A percentile compares a stretch with the other conserved stretches of the same genome.
Conservation (phyloP, 64 coral and sea anemone species). For the Dendronephthya gigantea region DNA sequence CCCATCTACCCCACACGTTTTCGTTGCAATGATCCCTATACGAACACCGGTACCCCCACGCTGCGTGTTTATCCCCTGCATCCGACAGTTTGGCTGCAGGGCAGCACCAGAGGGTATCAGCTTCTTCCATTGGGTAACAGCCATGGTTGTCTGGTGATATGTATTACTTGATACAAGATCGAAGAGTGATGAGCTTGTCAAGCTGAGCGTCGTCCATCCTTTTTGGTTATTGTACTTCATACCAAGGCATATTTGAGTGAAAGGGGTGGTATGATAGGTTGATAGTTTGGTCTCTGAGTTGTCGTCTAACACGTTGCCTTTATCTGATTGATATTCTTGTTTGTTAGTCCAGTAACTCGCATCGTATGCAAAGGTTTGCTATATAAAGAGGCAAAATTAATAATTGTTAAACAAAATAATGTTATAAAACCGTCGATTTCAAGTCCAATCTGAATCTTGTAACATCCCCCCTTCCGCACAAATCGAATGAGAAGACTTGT, state of each 20-base stretch:
- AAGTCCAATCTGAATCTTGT: too few relatives aligned
- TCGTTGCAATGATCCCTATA: slow-evolving; percentile 1
- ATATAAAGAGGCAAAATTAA: background rate
- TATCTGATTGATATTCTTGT: background rate
- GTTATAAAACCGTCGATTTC: background rate
- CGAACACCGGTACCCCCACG: background rate
- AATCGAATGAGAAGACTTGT: too few relatives aligned
- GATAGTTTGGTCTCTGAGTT: background rate
- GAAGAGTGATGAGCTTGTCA: background rate
- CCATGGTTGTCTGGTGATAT: background rate
- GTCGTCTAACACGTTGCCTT: background rate
- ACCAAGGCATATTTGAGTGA: slow-evolving; percentile 10
- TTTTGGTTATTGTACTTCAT: background rate
- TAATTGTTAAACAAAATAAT: background rate
- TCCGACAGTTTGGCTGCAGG: background rate
- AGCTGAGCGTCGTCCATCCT: background rate
- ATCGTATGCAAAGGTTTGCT: background rate
- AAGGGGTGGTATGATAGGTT: background rate
- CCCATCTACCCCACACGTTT: background rate
- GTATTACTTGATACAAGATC: background rate
- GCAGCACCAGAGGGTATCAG: background rate
- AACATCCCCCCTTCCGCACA: too few relatives aligned
- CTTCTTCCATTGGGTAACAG: background rate
- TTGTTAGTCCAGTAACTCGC: background rate
- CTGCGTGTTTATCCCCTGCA: background rate